These are phyloP conservation scores for Parambassis ranga DNA, from an alignment of 2,797 vertebrate genomes.

Conservation along the genomic window DNA sequence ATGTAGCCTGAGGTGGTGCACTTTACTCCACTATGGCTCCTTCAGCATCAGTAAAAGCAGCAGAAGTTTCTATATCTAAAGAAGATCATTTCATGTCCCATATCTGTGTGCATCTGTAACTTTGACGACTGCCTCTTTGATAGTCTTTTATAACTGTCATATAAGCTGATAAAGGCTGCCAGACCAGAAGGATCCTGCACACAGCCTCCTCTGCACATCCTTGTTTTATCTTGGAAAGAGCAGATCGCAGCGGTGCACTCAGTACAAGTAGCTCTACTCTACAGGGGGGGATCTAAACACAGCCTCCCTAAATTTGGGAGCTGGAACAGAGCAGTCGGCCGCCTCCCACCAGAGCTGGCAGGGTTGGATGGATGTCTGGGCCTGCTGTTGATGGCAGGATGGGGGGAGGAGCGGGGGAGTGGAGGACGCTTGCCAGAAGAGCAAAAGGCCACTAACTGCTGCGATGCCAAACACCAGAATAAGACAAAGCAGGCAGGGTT, in stretches of 20 bases:
- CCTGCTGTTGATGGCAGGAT: slow-evolving; percentile 15
- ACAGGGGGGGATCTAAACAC: slow-evolving; percentile 52
- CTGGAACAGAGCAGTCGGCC: slow-evolving; percentile 61
- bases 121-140: slow-evolving; percentile 1
- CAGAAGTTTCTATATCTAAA: background rate
- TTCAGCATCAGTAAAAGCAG: slow-evolving; percentile 24
- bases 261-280: slow-evolving; percentile 28
- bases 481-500: slow-evolving; percentile 24
- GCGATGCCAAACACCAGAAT: slow-evolving; percentile 43
- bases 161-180: slow-evolving; percentile 8
- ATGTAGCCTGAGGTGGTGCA: slow-evolving; percentile 37
- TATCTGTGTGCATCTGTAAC: background rate
- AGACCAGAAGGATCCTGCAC: slow-evolving; percentile 3
- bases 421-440: slow-evolving; percentile 53
- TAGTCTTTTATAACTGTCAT: background rate
- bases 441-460: slow-evolving; percentile 66
- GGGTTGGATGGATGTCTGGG: slow-evolving; percentile 51
- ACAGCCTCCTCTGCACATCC: slow-evolving; percentile 21
- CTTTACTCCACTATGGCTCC: background rate
- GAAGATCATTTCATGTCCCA: background rate
- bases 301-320: slow-evolving; percentile 64
- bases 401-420: background rate
- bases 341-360: slow-evolving; percentile 66
- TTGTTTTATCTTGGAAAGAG: slow-evolving; percentile 38
- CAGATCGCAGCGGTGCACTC: slow-evolving; percentile 25